A percentile compares a stretch with the other conserved stretches of the same genome.
These are phyloP conservation scores for Pitangus sulphuratus DNA, from an alignment of 2,797 vertebrate genomes.

Conservation along the genomic window DNA sequence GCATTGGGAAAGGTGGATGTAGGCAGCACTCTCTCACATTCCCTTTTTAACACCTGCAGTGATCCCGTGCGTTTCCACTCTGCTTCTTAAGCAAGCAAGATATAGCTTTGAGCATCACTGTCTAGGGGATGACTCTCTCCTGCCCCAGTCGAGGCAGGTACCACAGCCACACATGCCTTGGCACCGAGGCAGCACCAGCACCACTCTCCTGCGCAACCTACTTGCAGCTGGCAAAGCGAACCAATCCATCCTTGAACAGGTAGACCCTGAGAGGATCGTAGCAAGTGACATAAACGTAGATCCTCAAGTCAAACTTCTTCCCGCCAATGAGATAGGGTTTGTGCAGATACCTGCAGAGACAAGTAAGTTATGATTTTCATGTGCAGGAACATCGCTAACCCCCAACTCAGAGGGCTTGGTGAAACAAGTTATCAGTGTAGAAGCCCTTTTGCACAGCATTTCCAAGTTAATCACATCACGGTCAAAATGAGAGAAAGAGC, in stretches of 20 bases:
- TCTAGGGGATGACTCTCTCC: background rate
- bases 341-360: conserved; percentile 87
- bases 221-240: conserved; percentile 99
- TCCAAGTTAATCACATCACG: background rate
- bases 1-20: background rate
- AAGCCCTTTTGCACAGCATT: background rate
- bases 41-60: background rate
- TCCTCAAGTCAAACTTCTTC: conserved; percentile 96
- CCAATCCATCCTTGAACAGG: conserved; percentile 94
- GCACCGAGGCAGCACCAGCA: background rate
- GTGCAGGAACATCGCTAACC: background rate
- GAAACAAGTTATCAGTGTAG: background rate
- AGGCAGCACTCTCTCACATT: background rate
- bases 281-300: conserved; percentile 95
- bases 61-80: background rate
- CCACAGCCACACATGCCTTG: background rate
- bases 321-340: conserved; percentile 98
- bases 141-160: accelerated
- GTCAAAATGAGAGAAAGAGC: background rate
- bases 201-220: conserved; percentile 61
- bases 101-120: background rate
- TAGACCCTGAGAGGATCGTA: conserved; percentile 94
- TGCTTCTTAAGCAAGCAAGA: background rate
- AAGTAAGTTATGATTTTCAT: background rate
- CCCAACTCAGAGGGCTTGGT: background rate